phyloP scores from a whole-genome alignment of 2,113 vertebrate species.

The Hemiscyllium ocellatum region DNA sequence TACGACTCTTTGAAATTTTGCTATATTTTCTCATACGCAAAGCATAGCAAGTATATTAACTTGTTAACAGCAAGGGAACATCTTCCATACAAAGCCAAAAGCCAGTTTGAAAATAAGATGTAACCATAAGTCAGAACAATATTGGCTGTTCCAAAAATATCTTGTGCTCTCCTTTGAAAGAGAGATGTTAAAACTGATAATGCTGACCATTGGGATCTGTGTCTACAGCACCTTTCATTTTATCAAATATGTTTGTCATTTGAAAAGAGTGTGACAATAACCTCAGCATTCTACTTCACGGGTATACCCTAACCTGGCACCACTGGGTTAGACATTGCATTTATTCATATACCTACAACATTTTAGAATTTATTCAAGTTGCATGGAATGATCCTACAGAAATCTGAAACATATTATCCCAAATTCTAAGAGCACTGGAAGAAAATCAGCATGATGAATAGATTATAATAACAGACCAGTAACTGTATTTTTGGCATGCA shows the following conservation, averaged over 20 bases:
- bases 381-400: neutral
- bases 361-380: constrained; percentile 13
- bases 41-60: neutral
- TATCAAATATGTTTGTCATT: neutral
- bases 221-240: neutral
- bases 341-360: neutral
- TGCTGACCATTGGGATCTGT: too few relatives aligned
- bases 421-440: neutral
- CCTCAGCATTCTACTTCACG: neutral
- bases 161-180: neutral
- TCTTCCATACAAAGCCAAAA: neutral
- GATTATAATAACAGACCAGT: neutral
- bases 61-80: neutral
- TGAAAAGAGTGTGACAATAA: neutral
- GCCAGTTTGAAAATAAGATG: neutral
- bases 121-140: neutral
- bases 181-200: neutral
- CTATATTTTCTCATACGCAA: neutral
- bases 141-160: neutral
- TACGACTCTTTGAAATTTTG: neutral
- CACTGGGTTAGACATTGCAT: neutral
- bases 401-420: neutral
- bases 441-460: neutral
- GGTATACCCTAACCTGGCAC: neutral
- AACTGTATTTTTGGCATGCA: constrained; percentile 4